Base-by-base conservation (phyloP, 2,888 invertebrate species). In the Caenorhabditis sp. region DNA sequence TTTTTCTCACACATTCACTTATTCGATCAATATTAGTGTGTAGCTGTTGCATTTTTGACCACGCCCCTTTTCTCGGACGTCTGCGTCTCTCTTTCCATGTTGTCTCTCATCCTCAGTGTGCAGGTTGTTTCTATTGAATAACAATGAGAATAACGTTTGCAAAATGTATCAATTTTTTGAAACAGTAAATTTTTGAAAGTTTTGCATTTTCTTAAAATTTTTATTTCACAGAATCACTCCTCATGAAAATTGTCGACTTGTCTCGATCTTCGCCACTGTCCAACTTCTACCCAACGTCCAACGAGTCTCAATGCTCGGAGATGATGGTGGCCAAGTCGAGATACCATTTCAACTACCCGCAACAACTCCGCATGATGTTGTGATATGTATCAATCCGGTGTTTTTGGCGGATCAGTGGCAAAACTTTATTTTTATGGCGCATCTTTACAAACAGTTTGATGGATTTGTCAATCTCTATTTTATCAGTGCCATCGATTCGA, bases 321-420 rank as follows among this genome's bases (percentile, higher is more conserved):
- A 71, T 24, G 62, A 71, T n/a, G n/a, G n/a, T 43, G 63, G 59
- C 24, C 53, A 63, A 60, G 26, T 58, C 10, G 71, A 71, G 76
- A 77, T 79, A 27, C 79, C 79, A 24, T 65, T 72, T 58, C 37
- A 50, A 21, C 62, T 67, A 23, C 58, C 60, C 2, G 63, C 67
- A 0, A 58, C 63, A 37, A 19, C 31, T 3, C 64, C 54, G 54
- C 68, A 68, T 12, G 69, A 69, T 27, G 77, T 77, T 6, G 77
- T 79, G 26, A 67, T 71, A 19, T 79, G 79, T 55, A 68, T 76
- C 1, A 71, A 76, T 4, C 79, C 79, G 4, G 64, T 79, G 19
- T 77, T 74, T 50, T 76, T 74, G n/a, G 69, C 62, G 43, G 79
- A 79, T 58, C 76, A 76, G 19, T 79, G 79, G 79, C 77, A 79